Percentiles rank a stretch among this genome's conserved stretches.
These are phyloP conservation scores for Cerceris rybyensis DNA, from an alignment of 2,888 invertebrate genomes.

Conservation along the genomic window DNA sequence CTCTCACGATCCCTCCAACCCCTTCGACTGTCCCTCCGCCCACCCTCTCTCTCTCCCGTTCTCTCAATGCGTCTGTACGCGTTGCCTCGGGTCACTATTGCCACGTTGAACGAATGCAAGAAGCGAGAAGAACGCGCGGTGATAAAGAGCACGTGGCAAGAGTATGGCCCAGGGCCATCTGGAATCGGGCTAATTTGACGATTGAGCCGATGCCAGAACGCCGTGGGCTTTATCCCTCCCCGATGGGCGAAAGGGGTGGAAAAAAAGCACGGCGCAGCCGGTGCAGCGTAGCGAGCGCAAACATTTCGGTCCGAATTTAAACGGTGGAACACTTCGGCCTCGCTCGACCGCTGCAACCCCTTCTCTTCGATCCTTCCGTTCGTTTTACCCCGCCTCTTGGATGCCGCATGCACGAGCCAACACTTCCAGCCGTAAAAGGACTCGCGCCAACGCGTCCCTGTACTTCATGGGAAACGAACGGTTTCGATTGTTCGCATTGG, in stretches of 20 bases:
- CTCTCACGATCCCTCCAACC: background rate
- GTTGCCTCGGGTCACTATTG: constrained; percentile 38
- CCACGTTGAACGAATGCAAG: constrained; percentile 50
- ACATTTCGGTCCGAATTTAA: constrained; percentile 48
- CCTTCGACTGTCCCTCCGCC: no score
- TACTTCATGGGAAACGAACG: constrained; percentile 9
- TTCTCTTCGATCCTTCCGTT: no score
- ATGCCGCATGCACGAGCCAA: constrained; percentile 25
- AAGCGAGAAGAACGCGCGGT: constrained; percentile 25
- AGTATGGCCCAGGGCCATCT: constrained; percentile 61
- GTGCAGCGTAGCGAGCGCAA: constrained; percentile 25
- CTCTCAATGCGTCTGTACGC: constrained; percentile 20
- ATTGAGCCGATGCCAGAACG: constrained; percentile 58
- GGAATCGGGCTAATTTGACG: constrained; percentile 65
- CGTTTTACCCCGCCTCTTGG: constrained; percentile 1
- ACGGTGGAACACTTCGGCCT: constrained; percentile 30
- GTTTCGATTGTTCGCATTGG: background rate
- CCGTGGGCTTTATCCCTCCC: constrained; percentile 26
- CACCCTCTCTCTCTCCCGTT: background rate
- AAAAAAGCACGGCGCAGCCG: constrained; percentile 3
- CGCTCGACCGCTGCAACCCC: background rate
- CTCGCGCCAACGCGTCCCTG: constrained; percentile 14
- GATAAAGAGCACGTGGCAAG: constrained; percentile 60
- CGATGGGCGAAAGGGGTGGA: background rate
- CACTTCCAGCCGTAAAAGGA: constrained; percentile 23